Evolutionary conservation across 2,888 invertebrate species (phyloP).

Genomic region (Calliopum simillimum): DNA sequence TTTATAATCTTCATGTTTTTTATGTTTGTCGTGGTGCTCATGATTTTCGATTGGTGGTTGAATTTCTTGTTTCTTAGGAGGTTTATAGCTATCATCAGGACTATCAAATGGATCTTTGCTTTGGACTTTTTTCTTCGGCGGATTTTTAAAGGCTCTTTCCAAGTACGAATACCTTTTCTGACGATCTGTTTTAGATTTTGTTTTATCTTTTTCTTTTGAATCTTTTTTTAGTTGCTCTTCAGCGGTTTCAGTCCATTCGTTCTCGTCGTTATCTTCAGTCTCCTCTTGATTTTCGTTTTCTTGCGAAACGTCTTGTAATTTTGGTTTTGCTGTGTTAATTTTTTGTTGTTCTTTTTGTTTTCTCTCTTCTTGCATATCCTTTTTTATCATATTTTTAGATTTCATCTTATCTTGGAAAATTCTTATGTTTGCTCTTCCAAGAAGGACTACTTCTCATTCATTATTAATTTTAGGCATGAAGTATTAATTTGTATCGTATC

Average conservation of each 20-base stretch:
- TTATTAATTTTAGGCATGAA: no score
- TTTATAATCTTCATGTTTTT: neutral
- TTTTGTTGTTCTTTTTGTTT: neutral
- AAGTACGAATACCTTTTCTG: neutral
- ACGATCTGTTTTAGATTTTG: neutral
- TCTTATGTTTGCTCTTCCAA: neutral
- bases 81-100: neutral
- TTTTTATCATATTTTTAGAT: no score
- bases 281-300: neutral
- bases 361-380: neutral
- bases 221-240: neutral
- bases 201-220: neutral
- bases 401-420: no score
- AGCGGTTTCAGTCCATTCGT: neutral
- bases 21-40: neutral
- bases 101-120: neutral
- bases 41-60: neutral
- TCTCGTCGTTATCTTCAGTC: neutral
- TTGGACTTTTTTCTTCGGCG: neutral
- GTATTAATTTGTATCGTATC: conserved; percentile 42
- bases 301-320: neutral
- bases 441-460: no score
- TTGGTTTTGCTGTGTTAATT: neutral
- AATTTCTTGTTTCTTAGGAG: neutral
- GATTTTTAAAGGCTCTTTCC: no score